Evolutionary conservation across 2,113 vertebrate species (phyloP).

Genomic region (Mesocricetus auratus): DNA sequence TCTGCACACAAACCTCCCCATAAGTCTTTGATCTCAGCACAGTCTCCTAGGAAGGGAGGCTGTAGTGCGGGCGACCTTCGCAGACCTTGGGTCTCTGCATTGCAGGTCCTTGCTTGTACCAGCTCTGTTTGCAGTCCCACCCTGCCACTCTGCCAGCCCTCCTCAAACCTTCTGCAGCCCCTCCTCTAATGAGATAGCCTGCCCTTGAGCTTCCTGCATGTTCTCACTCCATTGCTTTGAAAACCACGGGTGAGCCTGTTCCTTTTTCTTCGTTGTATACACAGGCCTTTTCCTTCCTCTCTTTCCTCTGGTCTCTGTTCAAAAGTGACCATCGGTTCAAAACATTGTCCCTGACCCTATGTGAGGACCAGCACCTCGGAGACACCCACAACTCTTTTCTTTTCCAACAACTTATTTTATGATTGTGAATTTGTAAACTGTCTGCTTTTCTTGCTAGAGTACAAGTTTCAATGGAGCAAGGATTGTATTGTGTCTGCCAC

Average conservation of each 20-base stretch:
- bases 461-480: not conserved
- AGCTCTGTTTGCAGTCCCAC: not conserved
- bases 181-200: not conserved
- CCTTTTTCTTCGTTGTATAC: not conserved
- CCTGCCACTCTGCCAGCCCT: not conserved
- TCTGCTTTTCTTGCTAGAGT: not conserved
- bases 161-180: not conserved
- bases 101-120: not conserved
- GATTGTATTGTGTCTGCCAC: not conserved
- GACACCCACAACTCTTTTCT: not conserved
- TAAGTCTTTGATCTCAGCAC: not conserved
- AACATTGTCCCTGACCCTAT: not conserved
- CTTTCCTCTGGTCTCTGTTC: not conserved
- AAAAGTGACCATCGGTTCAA: not conserved
- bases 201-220: not conserved
- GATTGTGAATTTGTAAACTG: not conserved
- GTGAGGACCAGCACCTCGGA: not conserved
- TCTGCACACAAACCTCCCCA: not conserved
- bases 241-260: not conserved
- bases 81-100: too few species aligned
- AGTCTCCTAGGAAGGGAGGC: not conserved
- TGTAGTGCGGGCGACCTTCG: accelerated
- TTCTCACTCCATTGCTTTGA: not conserved
- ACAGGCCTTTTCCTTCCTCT: not conserved
- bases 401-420: not conserved